phyloP scores from a whole-genome alignment of 2,888 invertebrate species.

The Schrankia costaestrigalis region DNA sequence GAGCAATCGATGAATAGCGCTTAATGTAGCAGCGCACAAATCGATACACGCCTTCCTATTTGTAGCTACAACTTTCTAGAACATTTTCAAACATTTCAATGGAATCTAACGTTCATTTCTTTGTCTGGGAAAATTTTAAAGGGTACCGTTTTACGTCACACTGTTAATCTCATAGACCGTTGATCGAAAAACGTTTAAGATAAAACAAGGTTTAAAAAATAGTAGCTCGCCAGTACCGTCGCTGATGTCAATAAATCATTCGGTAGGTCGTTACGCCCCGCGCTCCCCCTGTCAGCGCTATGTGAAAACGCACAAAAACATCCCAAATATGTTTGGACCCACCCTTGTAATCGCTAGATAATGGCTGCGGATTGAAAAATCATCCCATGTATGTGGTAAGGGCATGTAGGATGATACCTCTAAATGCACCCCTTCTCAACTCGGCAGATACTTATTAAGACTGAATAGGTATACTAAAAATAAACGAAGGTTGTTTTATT shows the following conservation, averaged over 20 bases:
- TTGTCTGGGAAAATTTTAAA: conserved; percentile 9
- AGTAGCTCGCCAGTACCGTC: conserved; percentile 50
- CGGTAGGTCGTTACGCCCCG: conserved; percentile 44
- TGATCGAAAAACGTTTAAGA: conserved; percentile 61
- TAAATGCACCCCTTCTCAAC: conserved; percentile 40
- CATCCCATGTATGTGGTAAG: conserved; percentile 63
- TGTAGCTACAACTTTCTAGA: conserved; percentile 16
- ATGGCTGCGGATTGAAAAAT: conserved; percentile 75
- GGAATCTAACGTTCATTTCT: conserved; percentile 7
- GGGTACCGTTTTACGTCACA: conserved; percentile 18
- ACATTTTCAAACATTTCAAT: conserved; percentile 10
- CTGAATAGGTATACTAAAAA: too few relatives aligned
- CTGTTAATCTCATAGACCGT: conserved; percentile 42
- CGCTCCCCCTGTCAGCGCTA: conserved; percentile 47
- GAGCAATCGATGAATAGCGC: conserved; percentile 27
- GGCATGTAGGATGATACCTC: conserved; percentile 43
- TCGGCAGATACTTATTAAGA: too few relatives aligned
- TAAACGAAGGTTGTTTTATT: too few relatives aligned
- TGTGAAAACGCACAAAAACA: conserved; percentile 57
- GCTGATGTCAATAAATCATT: conserved; percentile 66
- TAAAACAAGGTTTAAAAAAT: conserved; percentile 64
- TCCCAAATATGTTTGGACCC: conserved; percentile 69
- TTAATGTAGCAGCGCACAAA: conserved; percentile 20
- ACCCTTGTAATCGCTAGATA: conserved; percentile 77
- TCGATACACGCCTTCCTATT: conserved; percentile 22